Evolutionary conservation across 2,113 vertebrate genomes (phyloP), one percentile per base, ranked within the genome.

Genomic region (Carollia perspicillata): DNA sequence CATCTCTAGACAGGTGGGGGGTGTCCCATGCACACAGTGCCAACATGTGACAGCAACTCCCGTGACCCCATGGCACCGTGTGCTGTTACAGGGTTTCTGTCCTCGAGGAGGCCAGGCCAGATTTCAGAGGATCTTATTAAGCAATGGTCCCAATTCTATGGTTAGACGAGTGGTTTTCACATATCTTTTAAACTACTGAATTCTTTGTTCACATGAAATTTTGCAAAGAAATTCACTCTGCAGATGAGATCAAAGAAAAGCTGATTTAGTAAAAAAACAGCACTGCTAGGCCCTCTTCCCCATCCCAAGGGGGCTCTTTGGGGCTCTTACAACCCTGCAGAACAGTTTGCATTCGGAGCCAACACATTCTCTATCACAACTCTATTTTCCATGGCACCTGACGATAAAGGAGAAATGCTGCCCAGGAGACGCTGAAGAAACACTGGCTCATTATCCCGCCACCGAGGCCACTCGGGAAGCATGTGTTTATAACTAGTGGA

Each of bases 141-240:
- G 10, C 55, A 75, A 23, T 26, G 33, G 60, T 58, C 42, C 58
- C 33, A 30, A 35, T 49, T 58, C 58, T 66, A 66, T n/a, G 28
- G 49, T 40, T 55, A 80, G 35, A 44, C 65, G 58, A 72, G 22
- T 89, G 72, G 23, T 68, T 92, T 95, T 63, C 60, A 65, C 69
- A 44, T 94, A 71, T 78, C n/a, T 63, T 94, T 90, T 93, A 40
- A 81, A 35, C 30, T 95, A 5, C 83, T 83, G 60, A 86, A 77
- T 83, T 63, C 28, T 69, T 84, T 79, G 35, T 66, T 84, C 42
- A 71, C 83, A 80, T 40, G 12, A 81, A 69, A 94, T 93, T 79
- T 69, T 75, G 88, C 17, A 90, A 87, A 69, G 58, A 80, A 95
- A 84, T 6, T 68, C 28, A 77, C 35, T 86, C 23, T 78, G 71